Percentiles rank a stretch among this genome's conserved stretches.
phyloP scores from a whole-genome alignment of 2,113 vertebrate species.

The Sturnira hondurensis region DNA sequence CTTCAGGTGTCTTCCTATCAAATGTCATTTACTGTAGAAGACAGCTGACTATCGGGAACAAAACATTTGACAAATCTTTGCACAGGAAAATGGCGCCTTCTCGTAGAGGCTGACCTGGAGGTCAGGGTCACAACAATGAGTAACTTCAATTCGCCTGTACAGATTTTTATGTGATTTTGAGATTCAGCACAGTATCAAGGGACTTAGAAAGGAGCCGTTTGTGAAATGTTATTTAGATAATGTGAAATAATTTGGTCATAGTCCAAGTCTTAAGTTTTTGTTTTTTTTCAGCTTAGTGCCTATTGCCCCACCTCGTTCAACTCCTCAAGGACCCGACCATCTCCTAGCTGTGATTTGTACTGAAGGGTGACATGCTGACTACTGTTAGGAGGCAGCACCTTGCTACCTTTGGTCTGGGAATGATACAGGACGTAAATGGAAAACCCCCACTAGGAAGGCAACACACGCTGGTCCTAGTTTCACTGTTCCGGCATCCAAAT shows the following conservation, averaged over 20 bases:
- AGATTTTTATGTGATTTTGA: not conserved
- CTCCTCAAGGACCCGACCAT: not conserved
- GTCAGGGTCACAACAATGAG: not conserved
- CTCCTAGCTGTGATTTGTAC: not conserved
- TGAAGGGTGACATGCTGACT: not conserved
- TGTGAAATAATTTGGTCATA: constrained; percentile 14
- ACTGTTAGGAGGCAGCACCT: not conserved
- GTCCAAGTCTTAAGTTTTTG: not conserved
- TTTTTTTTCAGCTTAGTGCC: not conserved
- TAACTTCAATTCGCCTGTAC: constrained; percentile 37
- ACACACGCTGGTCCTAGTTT: not conserved
- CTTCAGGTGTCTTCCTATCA: not conserved
- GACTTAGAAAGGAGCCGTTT: not conserved
- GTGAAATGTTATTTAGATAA: not conserved
- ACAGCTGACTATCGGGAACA: not conserved
- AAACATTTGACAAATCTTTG: constrained; percentile 9
- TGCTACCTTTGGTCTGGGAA: not conserved
- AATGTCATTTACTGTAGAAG: not conserved
- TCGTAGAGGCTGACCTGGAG: not conserved
- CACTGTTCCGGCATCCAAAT: not conserved
- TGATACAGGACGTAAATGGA: not conserved
- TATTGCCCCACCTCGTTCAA: not conserved
- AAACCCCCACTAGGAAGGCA: not conserved
- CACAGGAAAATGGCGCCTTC: not conserved
- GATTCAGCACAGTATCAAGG: constrained; percentile 33